These are phyloP conservation scores for Planiliza haematocheilus DNA, from an alignment of 2,113 vertebrate genomes.

Conservation along the genomic window DNA sequence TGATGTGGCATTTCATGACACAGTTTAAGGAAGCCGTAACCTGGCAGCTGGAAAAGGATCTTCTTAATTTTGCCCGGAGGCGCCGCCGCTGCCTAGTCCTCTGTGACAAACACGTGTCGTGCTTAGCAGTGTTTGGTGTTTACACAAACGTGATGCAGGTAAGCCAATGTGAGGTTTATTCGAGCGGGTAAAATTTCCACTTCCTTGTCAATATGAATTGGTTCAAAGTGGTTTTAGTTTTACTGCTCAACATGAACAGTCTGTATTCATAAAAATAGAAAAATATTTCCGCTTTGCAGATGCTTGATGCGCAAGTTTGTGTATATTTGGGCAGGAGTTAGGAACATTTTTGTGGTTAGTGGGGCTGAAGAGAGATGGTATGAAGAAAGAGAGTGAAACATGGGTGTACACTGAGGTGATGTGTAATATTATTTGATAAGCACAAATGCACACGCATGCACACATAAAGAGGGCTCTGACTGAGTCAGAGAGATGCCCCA, in stretches of 20 bases:
- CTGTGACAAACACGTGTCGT: constrained; percentile 31
- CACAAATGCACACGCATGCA: constrained; percentile 40
- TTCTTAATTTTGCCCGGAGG: constrained; percentile 38
- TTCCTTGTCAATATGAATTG: constrained; percentile 2
- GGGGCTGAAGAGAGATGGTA: not conserved
- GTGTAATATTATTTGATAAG: constrained; percentile 42
- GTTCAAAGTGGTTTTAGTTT: constrained; percentile 19
- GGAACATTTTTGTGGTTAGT: not conserved
- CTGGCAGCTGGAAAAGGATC: constrained; percentile 31
- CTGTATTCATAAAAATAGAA: not conserved
- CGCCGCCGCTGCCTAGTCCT: constrained; percentile 16
- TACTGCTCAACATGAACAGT: not conserved
- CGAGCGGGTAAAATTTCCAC: not conserved
- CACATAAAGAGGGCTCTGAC: constrained; percentile 19
- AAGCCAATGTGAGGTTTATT: constrained; percentile 5
- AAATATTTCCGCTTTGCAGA: not conserved
- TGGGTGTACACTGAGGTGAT: constrained; percentile 34
- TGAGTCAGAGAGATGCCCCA: constrained; percentile 57
- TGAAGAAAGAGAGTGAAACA: constrained; percentile 5
- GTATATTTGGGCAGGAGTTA: not conserved
- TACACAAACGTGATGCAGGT: constrained; percentile 4
- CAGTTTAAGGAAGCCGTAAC: constrained; percentile 39
- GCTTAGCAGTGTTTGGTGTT: constrained; percentile 24
- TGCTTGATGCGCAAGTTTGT: not conserved
- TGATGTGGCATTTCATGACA: constrained; percentile 7